Evolutionary conservation across 2,888 invertebrate species (phyloP).

Genomic region (Euzetes globulus): DNA sequence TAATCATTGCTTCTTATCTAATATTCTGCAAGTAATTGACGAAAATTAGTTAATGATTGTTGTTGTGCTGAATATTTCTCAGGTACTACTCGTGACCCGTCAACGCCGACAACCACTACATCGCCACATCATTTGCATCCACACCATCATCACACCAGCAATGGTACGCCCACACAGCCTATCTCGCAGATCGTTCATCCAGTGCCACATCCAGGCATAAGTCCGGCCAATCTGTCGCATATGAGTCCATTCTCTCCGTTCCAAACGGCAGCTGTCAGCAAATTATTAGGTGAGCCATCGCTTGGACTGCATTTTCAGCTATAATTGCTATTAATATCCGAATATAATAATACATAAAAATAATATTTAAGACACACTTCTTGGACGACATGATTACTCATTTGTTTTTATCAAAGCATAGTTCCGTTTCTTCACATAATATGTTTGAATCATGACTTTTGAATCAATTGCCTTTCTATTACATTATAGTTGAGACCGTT

Average conservation of each 20-base stretch:
- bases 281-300: constrained; percentile 65
- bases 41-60: background rate
- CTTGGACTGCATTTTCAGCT: background rate
- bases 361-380: constrained; percentile 22
- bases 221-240: constrained; percentile 2
- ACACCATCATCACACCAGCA: constrained; percentile 10
- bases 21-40: constrained; percentile 22
- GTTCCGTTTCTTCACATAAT: constrained; percentile 16
- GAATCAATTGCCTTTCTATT: background rate
- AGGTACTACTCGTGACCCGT: constrained; percentile 18
- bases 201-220: constrained; percentile 22
- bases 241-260: constrained; percentile 31
- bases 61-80: background rate
- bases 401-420: constrained; percentile 29
- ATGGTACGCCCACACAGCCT: constrained; percentile 13
- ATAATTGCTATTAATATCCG: constrained; percentile 7
- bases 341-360: background rate
- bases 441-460: constrained; percentile 20
- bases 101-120: constrained; percentile 26
- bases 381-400: constrained; percentile 29
- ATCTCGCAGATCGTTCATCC: constrained; percentile 8
- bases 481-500: background rate
- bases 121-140: constrained; percentile 19
- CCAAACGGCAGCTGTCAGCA: constrained; percentile 75
- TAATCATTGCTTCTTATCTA: constrained; percentile 25